These are phyloP conservation scores for Eremophila alpestris DNA, from an alignment of 2,797 vertebrate genomes.

Conservation along the genomic window DNA sequence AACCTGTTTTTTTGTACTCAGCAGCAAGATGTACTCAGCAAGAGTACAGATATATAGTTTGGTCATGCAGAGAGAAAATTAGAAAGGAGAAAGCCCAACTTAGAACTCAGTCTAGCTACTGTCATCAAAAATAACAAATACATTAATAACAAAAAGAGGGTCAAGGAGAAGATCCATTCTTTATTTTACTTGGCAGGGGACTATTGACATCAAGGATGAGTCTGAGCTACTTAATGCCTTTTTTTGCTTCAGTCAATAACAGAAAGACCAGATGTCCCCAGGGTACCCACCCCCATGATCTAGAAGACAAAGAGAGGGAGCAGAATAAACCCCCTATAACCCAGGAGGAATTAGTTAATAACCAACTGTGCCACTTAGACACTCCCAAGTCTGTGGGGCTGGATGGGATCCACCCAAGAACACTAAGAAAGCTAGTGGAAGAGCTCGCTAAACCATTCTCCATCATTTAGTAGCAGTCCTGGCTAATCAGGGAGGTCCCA, in stretches of 20 bases:
- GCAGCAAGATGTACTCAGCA: neutral
- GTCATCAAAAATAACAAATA: neutral
- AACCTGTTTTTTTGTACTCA: neutral
- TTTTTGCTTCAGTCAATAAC: neutral
- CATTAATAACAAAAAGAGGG: neutral
- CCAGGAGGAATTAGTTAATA: neutral
- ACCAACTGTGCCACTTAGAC: neutral
- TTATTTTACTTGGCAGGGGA: neutral
- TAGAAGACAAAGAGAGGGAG: neutral
- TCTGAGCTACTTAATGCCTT: neutral
- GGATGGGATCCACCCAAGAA: fast-evolving
- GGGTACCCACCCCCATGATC: neutral
- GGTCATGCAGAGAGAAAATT: neutral
- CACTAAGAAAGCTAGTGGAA: neutral
- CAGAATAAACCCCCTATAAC: neutral
- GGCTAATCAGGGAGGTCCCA: neutral
- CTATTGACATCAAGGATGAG: neutral
- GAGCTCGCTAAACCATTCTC: neutral
- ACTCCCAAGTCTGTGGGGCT: neutral
- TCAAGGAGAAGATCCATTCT: neutral
- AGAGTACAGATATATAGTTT: neutral
- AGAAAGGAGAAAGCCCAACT: neutral
- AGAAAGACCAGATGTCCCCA: neutral
- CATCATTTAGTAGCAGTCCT: neutral
- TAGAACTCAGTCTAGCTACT: neutral